These are phyloP conservation scores for Phaetusa simplex DNA, from an alignment of 2,113 vertebrate species.

Conservation along the genomic window DNA sequence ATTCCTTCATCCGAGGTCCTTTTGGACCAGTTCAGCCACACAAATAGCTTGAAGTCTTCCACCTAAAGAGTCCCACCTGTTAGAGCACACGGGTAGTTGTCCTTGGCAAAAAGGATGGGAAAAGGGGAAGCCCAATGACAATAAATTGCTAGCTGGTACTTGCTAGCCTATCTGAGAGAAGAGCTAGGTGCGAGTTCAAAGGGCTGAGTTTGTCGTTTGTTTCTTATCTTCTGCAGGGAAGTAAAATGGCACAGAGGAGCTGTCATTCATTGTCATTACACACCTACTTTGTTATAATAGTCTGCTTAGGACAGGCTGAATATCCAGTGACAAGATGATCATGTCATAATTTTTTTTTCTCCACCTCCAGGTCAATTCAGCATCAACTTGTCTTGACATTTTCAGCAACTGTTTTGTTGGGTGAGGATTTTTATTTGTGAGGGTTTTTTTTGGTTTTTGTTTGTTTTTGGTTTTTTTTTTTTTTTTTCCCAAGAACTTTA, in stretches of 20 bases:
- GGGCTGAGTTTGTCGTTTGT: neutral
- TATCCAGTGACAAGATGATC: neutral
- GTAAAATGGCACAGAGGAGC: neutral
- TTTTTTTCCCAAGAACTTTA: neutral
- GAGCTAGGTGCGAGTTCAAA: neutral
- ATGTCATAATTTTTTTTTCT: neutral
- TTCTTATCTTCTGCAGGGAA: neutral
- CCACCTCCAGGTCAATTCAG: neutral
- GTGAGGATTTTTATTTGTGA: neutral
- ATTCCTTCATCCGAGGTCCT: neutral
- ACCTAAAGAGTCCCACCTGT: neutral
- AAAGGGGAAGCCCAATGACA: neutral
- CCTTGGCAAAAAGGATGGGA: neutral
- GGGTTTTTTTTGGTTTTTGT: too few relatives aligned
- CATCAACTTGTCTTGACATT: neutral
- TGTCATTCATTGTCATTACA: neutral
- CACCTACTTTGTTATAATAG: neutral
- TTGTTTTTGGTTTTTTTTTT: neutral
- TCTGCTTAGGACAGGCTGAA: neutral
- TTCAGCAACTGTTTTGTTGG: neutral
- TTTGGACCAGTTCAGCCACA: neutral
- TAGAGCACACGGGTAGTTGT: neutral
- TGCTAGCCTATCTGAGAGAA: neutral
- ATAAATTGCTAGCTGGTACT: neutral
- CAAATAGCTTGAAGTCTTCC: neutral